A percentile compares a stretch with the other conserved stretches of the same genome.
phyloP scores from a whole-genome alignment of 2,797 vertebrate species.

The Ficedula albicollis region DNA sequence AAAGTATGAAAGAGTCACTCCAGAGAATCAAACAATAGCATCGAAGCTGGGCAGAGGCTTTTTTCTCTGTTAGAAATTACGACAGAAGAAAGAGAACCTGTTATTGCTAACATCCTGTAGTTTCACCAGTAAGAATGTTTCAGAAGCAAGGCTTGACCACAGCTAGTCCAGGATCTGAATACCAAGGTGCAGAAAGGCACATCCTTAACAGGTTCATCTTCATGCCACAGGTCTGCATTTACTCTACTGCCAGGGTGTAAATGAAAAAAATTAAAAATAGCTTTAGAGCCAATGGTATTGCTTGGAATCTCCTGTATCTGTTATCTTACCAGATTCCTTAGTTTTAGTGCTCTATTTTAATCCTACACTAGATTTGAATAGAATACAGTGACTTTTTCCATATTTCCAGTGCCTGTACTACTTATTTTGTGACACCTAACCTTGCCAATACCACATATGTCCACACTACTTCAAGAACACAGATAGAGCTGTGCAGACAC shows the following conservation, averaged over 20 bases:
- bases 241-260: not conserved
- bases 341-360: not conserved
- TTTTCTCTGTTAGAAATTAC: not conserved
- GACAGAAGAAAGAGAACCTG: not conserved
- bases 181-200: not conserved
- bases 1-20: not conserved
- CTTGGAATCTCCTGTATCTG: not conserved
- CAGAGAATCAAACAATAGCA: not conserved
- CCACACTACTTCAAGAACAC: fast-evolving
- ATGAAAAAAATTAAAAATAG: not conserved
- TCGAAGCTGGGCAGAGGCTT: not conserved
- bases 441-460: not conserved
- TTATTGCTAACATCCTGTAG: not conserved
- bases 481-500: not conserved
- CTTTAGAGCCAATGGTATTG: not conserved
- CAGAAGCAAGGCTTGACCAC: not conserved
- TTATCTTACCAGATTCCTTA: not conserved
- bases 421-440: not conserved
- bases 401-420: not conserved
- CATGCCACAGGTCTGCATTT: not conserved
- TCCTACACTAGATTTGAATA: not conserved
- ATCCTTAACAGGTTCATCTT: not conserved
- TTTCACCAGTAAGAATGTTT: not conserved
- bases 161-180: not conserved
- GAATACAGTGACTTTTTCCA: not conserved